Evolutionary conservation across 2,113 vertebrate species (phyloP).

Genomic region (Embiotoca jacksoni): DNA sequence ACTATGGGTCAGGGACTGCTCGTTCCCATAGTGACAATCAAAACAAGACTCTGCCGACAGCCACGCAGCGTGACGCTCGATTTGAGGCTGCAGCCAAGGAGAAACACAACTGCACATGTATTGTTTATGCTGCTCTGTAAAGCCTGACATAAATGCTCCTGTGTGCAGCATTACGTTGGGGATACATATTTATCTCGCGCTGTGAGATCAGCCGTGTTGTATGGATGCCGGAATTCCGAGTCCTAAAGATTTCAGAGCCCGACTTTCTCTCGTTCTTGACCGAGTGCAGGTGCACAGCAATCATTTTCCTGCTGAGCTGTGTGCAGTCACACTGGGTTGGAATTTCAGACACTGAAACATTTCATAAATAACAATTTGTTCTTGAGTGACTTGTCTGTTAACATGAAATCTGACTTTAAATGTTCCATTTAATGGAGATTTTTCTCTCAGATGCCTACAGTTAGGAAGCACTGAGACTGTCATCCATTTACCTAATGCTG

Average conservation of each 20-base stretch:
- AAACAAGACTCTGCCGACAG: slow-evolving; percentile 56
- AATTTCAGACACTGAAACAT: neutral
- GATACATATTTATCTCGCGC: neutral
- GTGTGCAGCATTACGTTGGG: neutral
- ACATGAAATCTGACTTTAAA: neutral
- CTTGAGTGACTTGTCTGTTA: neutral
- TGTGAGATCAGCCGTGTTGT: slow-evolving; percentile 5
- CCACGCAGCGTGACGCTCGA: slow-evolving; percentile 25
- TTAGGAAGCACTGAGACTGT: neutral
- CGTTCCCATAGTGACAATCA: slow-evolving; percentile 78
- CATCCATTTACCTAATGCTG: neutral
- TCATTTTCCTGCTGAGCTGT: slow-evolving; percentile 10
- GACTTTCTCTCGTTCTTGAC: neutral
- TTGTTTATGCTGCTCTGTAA: neutral
- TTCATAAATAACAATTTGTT: neutral
- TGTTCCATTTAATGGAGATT: neutral
- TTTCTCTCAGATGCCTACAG: neutral
- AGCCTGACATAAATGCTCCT: neutral
- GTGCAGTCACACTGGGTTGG: neutral
- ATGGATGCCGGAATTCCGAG: neutral
- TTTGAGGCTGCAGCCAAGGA: slow-evolving; percentile 38
- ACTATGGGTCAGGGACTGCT: slow-evolving; percentile 59
- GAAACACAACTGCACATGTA: slow-evolving; percentile 21
- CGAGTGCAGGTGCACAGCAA: slow-evolving; percentile 11
- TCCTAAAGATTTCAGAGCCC: slow-evolving; percentile 1